phyloP scores from a whole-genome alignment of 2,797 vertebrate genomes.

The Macropus fuliginosus region DNA sequence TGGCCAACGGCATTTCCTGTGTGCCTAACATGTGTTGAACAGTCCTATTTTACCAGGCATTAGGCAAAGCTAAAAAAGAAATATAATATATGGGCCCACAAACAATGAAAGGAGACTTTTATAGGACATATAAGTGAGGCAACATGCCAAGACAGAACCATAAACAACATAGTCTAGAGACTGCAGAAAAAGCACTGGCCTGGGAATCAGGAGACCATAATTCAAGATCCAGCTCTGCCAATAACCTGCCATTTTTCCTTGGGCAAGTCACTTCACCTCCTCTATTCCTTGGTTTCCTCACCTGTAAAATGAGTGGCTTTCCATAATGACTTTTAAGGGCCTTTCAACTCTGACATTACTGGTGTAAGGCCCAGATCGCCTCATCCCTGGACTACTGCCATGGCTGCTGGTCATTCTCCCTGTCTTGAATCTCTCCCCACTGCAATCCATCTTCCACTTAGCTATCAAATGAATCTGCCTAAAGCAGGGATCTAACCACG shows the following conservation, averaged over 20 bases:
- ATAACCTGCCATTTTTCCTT: not conserved
- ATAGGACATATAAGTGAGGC: not conserved
- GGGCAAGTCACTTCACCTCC: not conserved
- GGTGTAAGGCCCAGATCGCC: not conserved
- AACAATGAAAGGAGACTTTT: slow-evolving; percentile 17
- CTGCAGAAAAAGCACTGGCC: not conserved
- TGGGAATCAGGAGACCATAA: not conserved
- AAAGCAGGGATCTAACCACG: not conserved
- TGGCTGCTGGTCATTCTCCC: not conserved
- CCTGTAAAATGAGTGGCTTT: not conserved
- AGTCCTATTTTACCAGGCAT: slow-evolving; percentile 20
- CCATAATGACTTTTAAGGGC: not conserved
- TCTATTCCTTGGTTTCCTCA: not conserved
- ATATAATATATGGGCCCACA: not conserved
- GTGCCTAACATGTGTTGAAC: slow-evolving; percentile 3
- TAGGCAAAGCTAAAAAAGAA: slow-evolving; percentile 28
- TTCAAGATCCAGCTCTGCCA: not conserved
- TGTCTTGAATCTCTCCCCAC: not conserved
- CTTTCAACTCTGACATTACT: not conserved
- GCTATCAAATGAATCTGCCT: not conserved
- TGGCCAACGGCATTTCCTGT: not conserved
- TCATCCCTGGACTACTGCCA: not conserved
- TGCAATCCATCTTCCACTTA: not conserved
- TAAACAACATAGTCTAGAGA: not conserved
- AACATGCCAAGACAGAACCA: not conserved